A percentile compares a stretch with the other conserved stretches of the same genome.
phyloP scores from a whole-genome alignment of 1,140 invertebrate species.

The Cotesia vestalis region DNA sequence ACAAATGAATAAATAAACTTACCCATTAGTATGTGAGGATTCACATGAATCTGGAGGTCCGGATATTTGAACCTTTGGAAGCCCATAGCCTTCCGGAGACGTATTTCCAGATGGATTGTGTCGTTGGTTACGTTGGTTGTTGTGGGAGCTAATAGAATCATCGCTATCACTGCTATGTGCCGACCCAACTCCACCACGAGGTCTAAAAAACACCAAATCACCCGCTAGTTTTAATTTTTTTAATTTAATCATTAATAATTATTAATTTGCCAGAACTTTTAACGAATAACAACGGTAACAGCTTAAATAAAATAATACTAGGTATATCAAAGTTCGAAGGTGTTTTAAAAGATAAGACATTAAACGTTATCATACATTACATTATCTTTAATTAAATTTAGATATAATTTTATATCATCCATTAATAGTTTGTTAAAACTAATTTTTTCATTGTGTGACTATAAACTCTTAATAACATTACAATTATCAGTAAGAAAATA shows the following conservation, averaged over 20 bases:
- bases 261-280: not conserved
- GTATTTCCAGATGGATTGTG: conserved; percentile 41
- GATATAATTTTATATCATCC: too few relatives aligned
- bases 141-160: conserved; percentile 53
- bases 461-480: too few relatives aligned
- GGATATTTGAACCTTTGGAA: conserved; percentile 61
- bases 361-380: too few relatives aligned
- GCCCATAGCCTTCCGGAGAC: conserved; percentile 46
- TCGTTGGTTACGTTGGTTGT: conserved; percentile 20
- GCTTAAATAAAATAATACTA: not conserved
- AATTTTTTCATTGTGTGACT: too few relatives aligned
- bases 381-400: too few relatives aligned
- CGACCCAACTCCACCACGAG: conserved; percentile 57
- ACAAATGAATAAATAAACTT: conserved; percentile 40
- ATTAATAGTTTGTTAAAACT: too few relatives aligned
- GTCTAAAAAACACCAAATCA: conserved; percentile 49
- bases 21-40: conserved; percentile 55
- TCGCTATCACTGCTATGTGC: conserved; percentile 60
- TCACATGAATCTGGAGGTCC: conserved; percentile 52
- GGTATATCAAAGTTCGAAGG: too few relatives aligned
- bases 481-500: too few relatives aligned
- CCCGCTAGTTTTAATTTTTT: conserved; percentile 4
- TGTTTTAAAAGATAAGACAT: too few relatives aligned
- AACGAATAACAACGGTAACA: not conserved
- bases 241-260: not conserved